A percentile compares a stretch with the other conserved stretches of the same genome.
These are phyloP conservation scores for Tipula unca DNA, from an alignment of 2,888 invertebrate species.

Conservation along the genomic window DNA sequence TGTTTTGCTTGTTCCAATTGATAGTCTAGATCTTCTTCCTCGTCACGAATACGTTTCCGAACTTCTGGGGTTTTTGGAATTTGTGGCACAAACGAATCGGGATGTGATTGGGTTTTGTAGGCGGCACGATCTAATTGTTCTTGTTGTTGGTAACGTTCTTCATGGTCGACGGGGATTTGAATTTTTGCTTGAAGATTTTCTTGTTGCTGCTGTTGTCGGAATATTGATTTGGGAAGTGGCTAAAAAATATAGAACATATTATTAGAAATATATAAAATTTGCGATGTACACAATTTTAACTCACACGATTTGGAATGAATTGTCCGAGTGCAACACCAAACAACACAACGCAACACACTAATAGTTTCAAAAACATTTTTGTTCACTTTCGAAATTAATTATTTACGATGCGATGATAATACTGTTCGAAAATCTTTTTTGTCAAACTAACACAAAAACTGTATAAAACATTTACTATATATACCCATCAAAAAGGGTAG, in stretches of 20 bases:
- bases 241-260: background rate
- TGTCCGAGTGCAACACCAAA: background rate
- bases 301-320: background rate
- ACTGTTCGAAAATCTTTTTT: background rate
- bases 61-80: background rate
- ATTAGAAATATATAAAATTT: no score
- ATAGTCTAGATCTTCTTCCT: slow-evolving; percentile 26
- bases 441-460: background rate
- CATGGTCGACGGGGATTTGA: background rate
- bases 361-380: background rate
- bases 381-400: background rate
- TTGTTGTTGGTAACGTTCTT: background rate
- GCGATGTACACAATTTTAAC: background rate
- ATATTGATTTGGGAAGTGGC: background rate
- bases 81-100: background rate
- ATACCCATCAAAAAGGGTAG: background rate
- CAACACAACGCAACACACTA: background rate
- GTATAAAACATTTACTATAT: background rate
- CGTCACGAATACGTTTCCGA: background rate
- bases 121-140: background rate
- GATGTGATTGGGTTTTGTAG: background rate
- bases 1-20: slow-evolving; percentile 37
- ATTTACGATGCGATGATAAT: background rate
- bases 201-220: background rate
- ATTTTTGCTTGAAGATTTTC: background rate